A percentile compares a stretch with the other conserved stretches of the same genome.
Conservation (phyloP, 2,888 invertebrate species). For the Melinopterus prodromus region DNA sequence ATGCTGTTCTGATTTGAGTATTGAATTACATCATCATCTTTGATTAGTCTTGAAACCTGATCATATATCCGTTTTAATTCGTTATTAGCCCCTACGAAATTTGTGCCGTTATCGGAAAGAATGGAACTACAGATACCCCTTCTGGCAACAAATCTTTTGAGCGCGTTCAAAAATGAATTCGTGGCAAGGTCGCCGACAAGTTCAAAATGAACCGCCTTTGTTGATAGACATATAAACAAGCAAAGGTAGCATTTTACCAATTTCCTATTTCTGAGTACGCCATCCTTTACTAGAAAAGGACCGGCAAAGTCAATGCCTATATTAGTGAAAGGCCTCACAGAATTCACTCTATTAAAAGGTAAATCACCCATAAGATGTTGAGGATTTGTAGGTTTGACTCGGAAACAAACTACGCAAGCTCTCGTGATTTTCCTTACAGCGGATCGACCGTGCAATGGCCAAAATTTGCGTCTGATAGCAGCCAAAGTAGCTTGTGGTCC, state of each 20-base stretch:
- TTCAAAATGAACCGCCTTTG: slow-evolving; percentile 45
- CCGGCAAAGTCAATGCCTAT: no score
- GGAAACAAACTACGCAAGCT: no score
- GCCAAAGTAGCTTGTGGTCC: slow-evolving; percentile 36
- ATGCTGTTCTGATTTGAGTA: slow-evolving; percentile 22
- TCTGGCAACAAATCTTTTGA: slow-evolving; percentile 39
- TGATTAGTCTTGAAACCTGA: not conserved
- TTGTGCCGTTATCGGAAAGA: slow-evolving; percentile 41
- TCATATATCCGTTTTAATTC: slow-evolving; percentile 30
- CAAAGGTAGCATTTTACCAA: no score
- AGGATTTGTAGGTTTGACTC: no score
- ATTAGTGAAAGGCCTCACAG: no score
- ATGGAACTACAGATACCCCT: slow-evolving; percentile 34
- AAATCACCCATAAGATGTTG: no score
- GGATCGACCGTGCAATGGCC: slow-evolving; percentile 30
- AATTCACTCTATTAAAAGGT: no score
- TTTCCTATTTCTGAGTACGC: no score
- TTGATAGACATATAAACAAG: slow-evolving; percentile 47
- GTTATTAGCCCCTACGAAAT: slow-evolving; percentile 39
- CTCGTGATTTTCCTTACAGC: slow-evolving; percentile 32
- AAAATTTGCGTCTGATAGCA: slow-evolving; percentile 32
- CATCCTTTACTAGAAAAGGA: no score
- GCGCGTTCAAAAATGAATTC: slow-evolving; percentile 37
- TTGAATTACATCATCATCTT: not conserved
- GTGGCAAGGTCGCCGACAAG: slow-evolving; percentile 40